Evolutionary conservation across 2,113 vertebrate genomes (phyloP), one percentile per base, ranked within the genome.

Genomic region (Perognathus longimembris): DNA sequence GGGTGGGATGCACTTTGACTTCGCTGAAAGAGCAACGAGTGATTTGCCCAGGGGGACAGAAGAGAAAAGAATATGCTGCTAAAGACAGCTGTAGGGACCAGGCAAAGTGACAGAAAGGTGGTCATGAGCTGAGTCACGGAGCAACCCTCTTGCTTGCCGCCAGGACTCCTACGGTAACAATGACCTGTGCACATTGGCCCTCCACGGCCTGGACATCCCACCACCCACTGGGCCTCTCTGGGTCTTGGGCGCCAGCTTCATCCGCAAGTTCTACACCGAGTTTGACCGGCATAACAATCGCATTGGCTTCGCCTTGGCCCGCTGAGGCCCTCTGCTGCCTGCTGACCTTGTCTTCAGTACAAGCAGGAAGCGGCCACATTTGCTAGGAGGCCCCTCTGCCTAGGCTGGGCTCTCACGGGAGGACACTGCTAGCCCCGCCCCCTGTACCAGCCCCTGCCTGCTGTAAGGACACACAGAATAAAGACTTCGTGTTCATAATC

Each of bases 181-280:
- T 28, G 98, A 99, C 0, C 90, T 99, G 86, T 99, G 99, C 85
- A 98, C 94, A 3, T 98, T 99, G 96, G 98, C 99, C 54, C 98
- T 99, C 96, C 98, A 98, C 0, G 98, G 98, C 45, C 90, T 99
- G 96, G 99, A 99, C 88, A 96, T 99, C 77, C 99, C 99, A 0
- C 99, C 99, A 0, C 99, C 99, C 0, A 96, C 98, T 1, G 99
- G 99, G 4, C 99, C 99, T 21, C 83, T 99, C 87, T 99, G 99
- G 99, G 98, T 99, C 94, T 97, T 99, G 93, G 99, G 99, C 0
- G 99, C 99, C 96, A 99, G 97, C 95, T 99, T 99, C 97, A 99
- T 99, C 28, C 98, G 99, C 7, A 98, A 99, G 92, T 99, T 99
- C 97, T 99, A 99, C 97, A 99, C 98, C 3, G 98, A 99, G 95